These are phyloP conservation scores for Telmatochromis brichardi DNA, from an alignment of 2,113 vertebrate species.

Conservation along the genomic window DNA sequence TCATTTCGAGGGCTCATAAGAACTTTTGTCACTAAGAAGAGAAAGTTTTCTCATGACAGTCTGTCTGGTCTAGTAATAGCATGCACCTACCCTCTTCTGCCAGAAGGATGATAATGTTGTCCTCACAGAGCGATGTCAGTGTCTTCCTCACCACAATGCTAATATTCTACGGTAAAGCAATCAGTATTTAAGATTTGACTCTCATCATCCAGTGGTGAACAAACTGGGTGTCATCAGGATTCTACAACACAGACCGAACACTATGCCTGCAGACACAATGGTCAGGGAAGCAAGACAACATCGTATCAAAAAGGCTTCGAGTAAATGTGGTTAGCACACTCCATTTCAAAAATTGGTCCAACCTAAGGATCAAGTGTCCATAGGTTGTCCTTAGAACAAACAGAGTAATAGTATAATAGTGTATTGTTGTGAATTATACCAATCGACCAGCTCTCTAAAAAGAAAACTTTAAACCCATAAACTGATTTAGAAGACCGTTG, in stretches of 20 bases:
- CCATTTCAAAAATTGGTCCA: neutral
- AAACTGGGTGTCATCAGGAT: neutral
- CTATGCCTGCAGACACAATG: neutral
- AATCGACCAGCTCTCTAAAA: neutral
- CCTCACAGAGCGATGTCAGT: neutral
- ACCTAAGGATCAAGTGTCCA: neutral
- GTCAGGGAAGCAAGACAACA: neutral
- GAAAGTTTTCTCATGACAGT: neutral
- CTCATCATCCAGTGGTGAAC: accelerated
- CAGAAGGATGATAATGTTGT: neutral
- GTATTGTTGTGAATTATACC: neutral
- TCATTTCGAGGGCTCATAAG: accelerated
- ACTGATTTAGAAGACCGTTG: neutral
- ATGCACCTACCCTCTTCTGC: neutral
- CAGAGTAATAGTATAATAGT: neutral
- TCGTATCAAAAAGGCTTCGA: neutral
- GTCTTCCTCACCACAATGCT: neutral
- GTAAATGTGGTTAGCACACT: neutral
- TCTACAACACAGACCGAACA: neutral
- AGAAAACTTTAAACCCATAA: no score
- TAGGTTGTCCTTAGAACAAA: neutral
- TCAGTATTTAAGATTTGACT: neutral
- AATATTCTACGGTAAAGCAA: neutral
- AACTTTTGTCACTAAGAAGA: neutral
- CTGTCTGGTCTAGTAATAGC: neutral